Percentiles rank a stretch among this genome's conserved stretches.
Evolutionary conservation across 1,140 invertebrate genomes (phyloP).

Genomic region (Drusus annulatus): DNA sequence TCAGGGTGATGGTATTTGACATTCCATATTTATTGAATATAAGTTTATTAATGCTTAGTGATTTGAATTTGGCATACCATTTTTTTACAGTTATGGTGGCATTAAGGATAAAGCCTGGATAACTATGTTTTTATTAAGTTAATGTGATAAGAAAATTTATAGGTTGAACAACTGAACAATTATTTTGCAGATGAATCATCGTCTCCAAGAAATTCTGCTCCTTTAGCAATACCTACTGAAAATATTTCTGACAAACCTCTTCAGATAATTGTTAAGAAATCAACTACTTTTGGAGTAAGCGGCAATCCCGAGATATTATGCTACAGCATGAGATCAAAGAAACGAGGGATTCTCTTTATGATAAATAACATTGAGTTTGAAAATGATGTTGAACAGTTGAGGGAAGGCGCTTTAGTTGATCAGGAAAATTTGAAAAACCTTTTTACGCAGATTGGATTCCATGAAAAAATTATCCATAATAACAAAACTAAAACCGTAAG

Average conservation of each 20-base stretch:
- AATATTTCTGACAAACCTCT: not conserved
- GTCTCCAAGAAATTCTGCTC: not conserved
- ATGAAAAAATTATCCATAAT: conserved; percentile 61
- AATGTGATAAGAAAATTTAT: no score
- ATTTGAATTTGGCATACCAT: no score
- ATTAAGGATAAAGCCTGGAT: no score
- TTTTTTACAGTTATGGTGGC: no score
- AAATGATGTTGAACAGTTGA: conserved; percentile 61
- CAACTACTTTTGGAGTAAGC: conserved; percentile 42
- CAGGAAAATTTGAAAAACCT: conserved; percentile 65
- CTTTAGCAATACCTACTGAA: not conserved
- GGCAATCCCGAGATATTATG: conserved; percentile 42
- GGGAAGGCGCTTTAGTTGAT: conserved; percentile 65
- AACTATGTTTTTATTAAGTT: no score
- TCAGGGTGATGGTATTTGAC: no score
- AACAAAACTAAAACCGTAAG: conserved; percentile 63
- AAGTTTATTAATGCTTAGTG: no score
- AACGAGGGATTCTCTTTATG: conserved; percentile 64
- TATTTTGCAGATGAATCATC: conserved; percentile 35
- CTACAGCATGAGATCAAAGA: conserved; percentile 53
- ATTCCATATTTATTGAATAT: no score
- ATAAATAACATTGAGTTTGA: conserved; percentile 66
- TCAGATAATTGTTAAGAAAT: conserved; percentile 43
- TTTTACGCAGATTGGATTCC: conserved; percentile 66
- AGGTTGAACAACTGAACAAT: not conserved